Evolutionary conservation across 2,888 invertebrate species (phyloP), one percentile per base, ranked within the genome.

Genomic region (Harpalus rufipes): DNA sequence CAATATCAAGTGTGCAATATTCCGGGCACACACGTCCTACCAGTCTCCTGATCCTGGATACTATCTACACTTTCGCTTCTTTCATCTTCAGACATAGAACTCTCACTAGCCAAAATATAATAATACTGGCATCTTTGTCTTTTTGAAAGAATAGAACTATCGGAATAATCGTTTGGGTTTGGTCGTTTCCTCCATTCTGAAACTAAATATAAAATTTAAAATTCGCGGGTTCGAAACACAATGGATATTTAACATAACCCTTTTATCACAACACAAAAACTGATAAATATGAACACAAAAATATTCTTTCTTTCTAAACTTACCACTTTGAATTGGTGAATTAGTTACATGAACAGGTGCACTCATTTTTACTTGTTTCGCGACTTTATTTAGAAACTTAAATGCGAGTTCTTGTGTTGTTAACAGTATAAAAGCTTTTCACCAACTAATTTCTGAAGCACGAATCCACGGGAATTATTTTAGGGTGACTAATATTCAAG

Each of bases 31-130:
- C 83, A 25, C 32, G 85, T 86, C 90, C 90, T 92, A 95, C 95
- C 95, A 88, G 95, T 95, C 90, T 94, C 94, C 87, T 92, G 92
- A 56, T 91, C 94, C 88, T 95, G 95, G 16, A 94, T 90, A 88
- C 94, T 95, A 88, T 92, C 92, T 7, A 94, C 91, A 39, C 94
- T 94, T 88, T 95, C 95, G 8, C 91, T 91, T 79, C 92, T 92
- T 74, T 92, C 92, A 84, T 90, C 90, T 81, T 90, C 89, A 79
- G 87, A 87, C 0, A 88, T 87, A 0, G 92, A 91, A 72, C 91
- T 92, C 87, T 92, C 92, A 83, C 91, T 91, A 86, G 91, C 92
- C 83, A 92, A 87, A 1, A 89, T 88, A 85, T 88, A 89, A 88
- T 91, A 88, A 85, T 88, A 88, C 56, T 82, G 21, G 16, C 74